Percentiles rank a stretch among this genome's conserved stretches.
Conservation (phyloP, 2,113 vertebrate genomes). For the Hippocampus guttulatus region DNA sequence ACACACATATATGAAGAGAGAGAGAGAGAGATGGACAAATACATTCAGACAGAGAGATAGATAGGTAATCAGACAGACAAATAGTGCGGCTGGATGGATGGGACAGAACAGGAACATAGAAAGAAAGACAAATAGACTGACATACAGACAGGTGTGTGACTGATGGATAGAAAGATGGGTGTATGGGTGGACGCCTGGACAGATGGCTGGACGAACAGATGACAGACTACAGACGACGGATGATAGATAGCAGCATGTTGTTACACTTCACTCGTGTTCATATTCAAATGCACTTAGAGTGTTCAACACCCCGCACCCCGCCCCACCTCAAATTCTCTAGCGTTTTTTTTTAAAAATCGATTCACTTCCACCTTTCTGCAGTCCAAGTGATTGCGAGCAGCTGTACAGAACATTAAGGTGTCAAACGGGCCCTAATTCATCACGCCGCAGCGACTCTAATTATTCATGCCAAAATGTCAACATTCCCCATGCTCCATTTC, state of each 20-base stretch:
- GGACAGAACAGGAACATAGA: not conserved
- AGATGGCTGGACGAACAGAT: not conserved
- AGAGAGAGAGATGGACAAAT: no score
- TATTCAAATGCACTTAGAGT: constrained; percentile 9
- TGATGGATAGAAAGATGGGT: not conserved
- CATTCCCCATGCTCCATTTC: constrained; percentile 19
- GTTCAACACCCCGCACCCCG: constrained; percentile 10
- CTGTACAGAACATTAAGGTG: constrained; percentile 47
- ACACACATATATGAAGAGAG: no score
- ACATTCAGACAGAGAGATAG: no score
- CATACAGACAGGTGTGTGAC: not conserved
- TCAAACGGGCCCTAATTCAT: constrained; percentile 56
- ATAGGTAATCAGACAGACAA: not conserved
- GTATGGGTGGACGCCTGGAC: not conserved
- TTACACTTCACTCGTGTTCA: not conserved
- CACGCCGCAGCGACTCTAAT: constrained; percentile 40
- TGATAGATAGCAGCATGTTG: not conserved
- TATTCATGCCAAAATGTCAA: constrained; percentile 50
- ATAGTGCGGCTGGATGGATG: no score
- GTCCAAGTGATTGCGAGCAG: constrained; percentile 30
- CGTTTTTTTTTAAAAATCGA: constrained; percentile 1
- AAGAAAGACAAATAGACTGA: no score
- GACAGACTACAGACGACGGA: not conserved
- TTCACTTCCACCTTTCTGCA: constrained; percentile 15
- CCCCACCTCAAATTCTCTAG: not conserved